These are phyloP conservation scores for Stenichneumon culpator DNA, from an alignment of 2,888 invertebrate genomes.

Conservation along the genomic window DNA sequence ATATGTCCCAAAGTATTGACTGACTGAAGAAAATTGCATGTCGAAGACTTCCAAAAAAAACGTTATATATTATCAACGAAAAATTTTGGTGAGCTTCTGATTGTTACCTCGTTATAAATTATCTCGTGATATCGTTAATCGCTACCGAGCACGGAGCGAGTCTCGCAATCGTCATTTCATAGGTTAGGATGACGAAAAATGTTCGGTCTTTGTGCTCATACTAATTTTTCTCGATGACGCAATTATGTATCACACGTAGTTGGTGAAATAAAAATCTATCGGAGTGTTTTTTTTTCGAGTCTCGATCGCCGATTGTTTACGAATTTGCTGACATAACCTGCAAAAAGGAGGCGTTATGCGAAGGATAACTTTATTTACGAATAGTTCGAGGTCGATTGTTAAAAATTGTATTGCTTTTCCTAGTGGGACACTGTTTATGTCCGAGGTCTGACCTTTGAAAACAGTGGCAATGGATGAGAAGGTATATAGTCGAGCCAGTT, in stretches of 20 bases:
- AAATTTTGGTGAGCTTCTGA: slow-evolving; percentile 41
- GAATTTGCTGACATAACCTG: slow-evolving; percentile 27
- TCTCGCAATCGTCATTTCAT: slow-evolving; percentile 1
- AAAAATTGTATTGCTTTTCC: slow-evolving; percentile 71
- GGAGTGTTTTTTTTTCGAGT: neutral
- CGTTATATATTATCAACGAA: neutral
- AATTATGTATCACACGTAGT: neutral
- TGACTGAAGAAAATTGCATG: slow-evolving; percentile 22
- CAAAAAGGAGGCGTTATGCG: neutral
- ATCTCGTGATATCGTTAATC: neutral
- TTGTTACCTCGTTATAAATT: neutral
- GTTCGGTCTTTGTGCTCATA: neutral
- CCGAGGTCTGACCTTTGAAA: slow-evolving; percentile 72
- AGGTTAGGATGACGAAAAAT: slow-evolving; percentile 54
- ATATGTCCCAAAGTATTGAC: slow-evolving; percentile 59
- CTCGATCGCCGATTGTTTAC: neutral
- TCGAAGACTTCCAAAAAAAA: slow-evolving; percentile 1
- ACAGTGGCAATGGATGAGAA: slow-evolving; percentile 78
- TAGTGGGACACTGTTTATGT: slow-evolving; percentile 76
- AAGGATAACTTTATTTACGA: slow-evolving; percentile 5
- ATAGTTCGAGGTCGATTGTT: neutral
- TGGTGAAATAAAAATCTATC: neutral
- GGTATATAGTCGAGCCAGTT: slow-evolving; percentile 74
- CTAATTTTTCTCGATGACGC: slow-evolving; percentile 17
- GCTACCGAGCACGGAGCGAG: neutral